Evolutionary conservation across 2,888 invertebrate species (phyloP).

Genomic region (Pegoplata infirma): DNA sequence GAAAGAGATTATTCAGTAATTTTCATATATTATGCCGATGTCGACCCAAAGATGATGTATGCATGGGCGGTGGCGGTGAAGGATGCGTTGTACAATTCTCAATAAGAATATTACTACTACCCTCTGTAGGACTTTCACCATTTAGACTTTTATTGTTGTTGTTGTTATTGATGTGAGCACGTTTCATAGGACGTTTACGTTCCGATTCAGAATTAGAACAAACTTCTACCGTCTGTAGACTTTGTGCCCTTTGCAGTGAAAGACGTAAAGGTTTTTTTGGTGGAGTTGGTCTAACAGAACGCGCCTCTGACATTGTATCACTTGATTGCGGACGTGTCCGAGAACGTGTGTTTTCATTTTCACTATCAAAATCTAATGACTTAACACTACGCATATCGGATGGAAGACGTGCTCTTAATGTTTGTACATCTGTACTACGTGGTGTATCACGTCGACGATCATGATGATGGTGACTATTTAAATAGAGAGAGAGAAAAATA

Average conservation of each 20-base stretch:
- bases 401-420: constrained; percentile 68
- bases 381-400: constrained; percentile 81
- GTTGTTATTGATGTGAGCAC: constrained; percentile 73
- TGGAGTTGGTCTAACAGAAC: constrained; percentile 84
- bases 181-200: constrained; percentile 76
- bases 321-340: constrained; percentile 67
- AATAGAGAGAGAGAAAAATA: too few relatives aligned
- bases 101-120: constrained; percentile 68
- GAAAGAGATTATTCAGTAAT: constrained; percentile 69
- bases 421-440: constrained; percentile 68
- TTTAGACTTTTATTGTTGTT: constrained; percentile 67
- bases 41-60: constrained; percentile 76
- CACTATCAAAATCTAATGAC: constrained; percentile 88
- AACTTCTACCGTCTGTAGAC: constrained; percentile 84
- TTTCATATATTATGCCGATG: constrained; percentile 74
- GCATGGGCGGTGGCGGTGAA: constrained; percentile 66
- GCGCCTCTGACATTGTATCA: constrained; percentile 82
- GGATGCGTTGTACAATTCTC: constrained; percentile 68
- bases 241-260: constrained; percentile 90
- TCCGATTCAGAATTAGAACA: constrained; percentile 71
- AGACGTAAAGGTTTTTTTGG: constrained; percentile 91
- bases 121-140: constrained; percentile 56
- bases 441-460: constrained; percentile 71
- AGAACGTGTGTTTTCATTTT: constrained; percentile 79
- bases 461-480: constrained; percentile 66